Evolutionary conservation across 2,797 vertebrate species (phyloP).

Genomic region (Spinus pinus): DNA sequence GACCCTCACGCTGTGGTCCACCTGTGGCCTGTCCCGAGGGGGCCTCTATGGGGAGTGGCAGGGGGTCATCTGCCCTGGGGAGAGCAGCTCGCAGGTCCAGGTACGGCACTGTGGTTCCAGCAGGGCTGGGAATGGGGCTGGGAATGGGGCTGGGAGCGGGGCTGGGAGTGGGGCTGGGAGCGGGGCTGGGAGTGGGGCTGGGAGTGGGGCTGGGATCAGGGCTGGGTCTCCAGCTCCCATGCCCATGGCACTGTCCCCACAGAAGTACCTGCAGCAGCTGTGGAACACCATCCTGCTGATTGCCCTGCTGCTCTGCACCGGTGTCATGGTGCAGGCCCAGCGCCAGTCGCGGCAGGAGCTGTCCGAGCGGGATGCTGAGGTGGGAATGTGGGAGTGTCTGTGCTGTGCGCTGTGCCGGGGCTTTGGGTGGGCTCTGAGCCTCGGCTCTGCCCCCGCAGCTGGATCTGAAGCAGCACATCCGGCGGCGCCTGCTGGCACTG

Average conservation of each 20-base stretch:
- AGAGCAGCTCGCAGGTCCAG: conserved; percentile 92
- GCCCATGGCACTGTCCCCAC: not conserved
- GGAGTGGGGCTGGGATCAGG: rapidly evolving
- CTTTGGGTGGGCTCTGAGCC: not conserved
- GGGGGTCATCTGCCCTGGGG: conserved; percentile 91
- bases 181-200: too few species aligned
- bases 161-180: too few species aligned
- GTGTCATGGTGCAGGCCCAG: conserved; percentile 90
- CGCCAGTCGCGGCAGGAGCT: conserved; percentile 83
- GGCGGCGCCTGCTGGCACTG: conserved; percentile 79
- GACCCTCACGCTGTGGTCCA: conserved; percentile 94
- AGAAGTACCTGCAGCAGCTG: conserved; percentile 95
- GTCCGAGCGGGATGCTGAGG: conserved; percentile 81
- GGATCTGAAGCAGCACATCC: conserved; percentile 83
- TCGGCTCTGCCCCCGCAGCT: conserved; percentile 62
- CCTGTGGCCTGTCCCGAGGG: conserved; percentile 89
- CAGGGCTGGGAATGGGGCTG: rapidly evolving
- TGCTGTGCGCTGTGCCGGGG: rapidly evolving
- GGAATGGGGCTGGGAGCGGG: too few species aligned
- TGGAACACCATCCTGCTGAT: conserved; percentile 93
- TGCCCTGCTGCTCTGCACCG: conserved; percentile 90
- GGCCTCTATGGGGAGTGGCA: conserved; percentile 92
- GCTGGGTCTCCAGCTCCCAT: rapidly evolving
- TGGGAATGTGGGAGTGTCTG: conserved; percentile 68
- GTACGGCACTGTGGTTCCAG: not conserved